These are phyloP conservation scores for Coenobita brevimanus DNA, from an alignment of 1,140 invertebrate species.

Conservation along the genomic window DNA sequence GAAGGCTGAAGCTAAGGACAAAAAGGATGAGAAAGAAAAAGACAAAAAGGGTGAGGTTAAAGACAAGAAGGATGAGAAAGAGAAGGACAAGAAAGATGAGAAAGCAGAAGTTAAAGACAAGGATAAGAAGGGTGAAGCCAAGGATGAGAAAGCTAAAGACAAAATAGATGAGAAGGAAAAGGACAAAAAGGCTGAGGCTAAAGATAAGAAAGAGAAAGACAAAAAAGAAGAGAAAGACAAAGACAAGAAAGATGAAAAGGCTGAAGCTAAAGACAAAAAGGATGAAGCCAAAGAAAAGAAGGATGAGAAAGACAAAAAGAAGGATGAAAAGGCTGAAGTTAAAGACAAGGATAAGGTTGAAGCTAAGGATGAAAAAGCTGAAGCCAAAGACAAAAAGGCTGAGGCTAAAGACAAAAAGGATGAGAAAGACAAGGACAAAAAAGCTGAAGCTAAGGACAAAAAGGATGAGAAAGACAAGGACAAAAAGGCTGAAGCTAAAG, in stretches of 20 bases:
- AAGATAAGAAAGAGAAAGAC: background rate
- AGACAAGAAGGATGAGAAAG: background rate
- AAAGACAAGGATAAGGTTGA: conserved; percentile 15
- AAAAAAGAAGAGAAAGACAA: background rate
- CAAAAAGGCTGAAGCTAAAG: background rate
- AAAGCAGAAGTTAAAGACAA: background rate
- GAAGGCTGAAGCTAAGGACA: conserved; percentile 50
- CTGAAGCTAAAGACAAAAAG: background rate
- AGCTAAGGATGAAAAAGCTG: background rate
- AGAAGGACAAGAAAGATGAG: background rate
- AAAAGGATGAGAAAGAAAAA: conserved; percentile 11
- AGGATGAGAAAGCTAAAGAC: conserved; percentile 36
- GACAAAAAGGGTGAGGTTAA: background rate
- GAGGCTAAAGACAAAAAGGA: conserved; percentile 18
- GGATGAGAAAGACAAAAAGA: background rate
- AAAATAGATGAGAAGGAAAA: background rate
- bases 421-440: background rate
- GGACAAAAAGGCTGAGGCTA: background rate
- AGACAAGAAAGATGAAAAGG: background rate
- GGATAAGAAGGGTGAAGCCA: conserved; percentile 18
- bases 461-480: background rate
- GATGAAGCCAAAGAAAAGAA: background rate
- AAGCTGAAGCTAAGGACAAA: background rate
- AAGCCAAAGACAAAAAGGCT: conserved; percentile 10
- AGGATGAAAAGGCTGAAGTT: background rate